These are phyloP conservation scores for Dicycla oo DNA, from an alignment of 2,888 invertebrate genomes.

Conservation along the genomic window DNA sequence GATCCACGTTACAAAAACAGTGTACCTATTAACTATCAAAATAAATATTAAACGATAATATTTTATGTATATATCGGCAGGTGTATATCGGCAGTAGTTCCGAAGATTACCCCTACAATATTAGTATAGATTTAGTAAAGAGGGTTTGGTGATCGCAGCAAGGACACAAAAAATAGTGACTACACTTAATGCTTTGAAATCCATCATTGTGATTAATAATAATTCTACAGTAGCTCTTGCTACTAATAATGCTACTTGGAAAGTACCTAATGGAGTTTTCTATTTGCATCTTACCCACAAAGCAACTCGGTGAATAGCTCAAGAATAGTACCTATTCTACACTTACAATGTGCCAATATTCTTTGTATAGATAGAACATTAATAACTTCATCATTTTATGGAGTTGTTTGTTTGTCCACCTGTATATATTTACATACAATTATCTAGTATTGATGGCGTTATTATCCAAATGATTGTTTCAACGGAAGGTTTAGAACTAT, in stretches of 20 bases:
- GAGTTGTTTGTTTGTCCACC: constrained; percentile 42
- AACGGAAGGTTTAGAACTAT: constrained; percentile 36
- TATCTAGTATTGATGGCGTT: constrained; percentile 38
- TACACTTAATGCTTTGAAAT: constrained; percentile 10
- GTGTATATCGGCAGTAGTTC: too few relatives aligned
- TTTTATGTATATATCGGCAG: too few relatives aligned
- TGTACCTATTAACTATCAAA: too few relatives aligned
- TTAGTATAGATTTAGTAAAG: background rate
- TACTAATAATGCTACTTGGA: constrained; percentile 21
- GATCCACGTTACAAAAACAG: too few relatives aligned
- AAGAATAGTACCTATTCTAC: constrained; percentile 19
- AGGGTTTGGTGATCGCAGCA: background rate
- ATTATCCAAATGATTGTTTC: constrained; percentile 33
- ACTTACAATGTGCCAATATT: constrained; percentile 13
- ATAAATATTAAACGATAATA: too few relatives aligned
- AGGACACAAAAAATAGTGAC: background rate
- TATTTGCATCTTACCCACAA: constrained; percentile 7
- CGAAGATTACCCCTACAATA: background rate
- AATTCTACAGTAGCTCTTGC: background rate
- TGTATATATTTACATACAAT: constrained; percentile 44
- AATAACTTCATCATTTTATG: constrained; percentile 49
- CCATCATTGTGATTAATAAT: constrained; percentile 17
- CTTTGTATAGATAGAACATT: constrained; percentile 10
- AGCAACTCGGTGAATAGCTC: constrained; percentile 7
- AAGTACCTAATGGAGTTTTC: constrained; percentile 21